Evolutionary conservation across 2,888 invertebrate genomes (phyloP).

Genomic region (Digitonthophagus gazella): DNA sequence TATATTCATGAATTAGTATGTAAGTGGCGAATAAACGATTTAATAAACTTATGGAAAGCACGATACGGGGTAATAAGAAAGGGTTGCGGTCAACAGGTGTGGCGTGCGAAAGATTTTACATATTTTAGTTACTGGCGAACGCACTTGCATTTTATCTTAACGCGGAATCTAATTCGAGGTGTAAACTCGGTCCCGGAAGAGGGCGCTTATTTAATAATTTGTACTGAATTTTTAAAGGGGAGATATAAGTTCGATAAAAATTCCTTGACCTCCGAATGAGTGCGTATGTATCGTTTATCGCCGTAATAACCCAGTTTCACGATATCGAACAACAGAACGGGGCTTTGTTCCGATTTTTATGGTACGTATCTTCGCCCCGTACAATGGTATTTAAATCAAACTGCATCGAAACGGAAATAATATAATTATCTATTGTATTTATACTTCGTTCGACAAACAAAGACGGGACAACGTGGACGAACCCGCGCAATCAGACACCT

Average conservation of each 20-base stretch:
- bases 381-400: background rate
- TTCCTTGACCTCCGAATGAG: background rate
- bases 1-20: too few species aligned
- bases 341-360: background rate
- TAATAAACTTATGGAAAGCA: background rate
- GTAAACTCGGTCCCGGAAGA: slow-evolving; percentile 18
- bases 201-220: slow-evolving; percentile 26
- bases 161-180: slow-evolving; percentile 1
- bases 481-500: background rate
- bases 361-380: background rate
- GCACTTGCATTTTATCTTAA: slow-evolving; percentile 13
- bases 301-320: background rate
- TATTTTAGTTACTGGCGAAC: background rate
- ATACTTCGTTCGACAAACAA: background rate
- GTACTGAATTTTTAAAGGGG: slow-evolving; percentile 21
- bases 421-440: background rate
- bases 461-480: background rate
- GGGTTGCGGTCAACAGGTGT: background rate
- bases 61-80: background rate
- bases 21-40: too few species aligned
- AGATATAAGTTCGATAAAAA: background rate
- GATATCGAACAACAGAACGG: background rate
- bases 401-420: background rate
- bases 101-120: background rate
- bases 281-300: background rate